Conservation (phyloP, 1,140 invertebrate species). For the Stratiolaelaps scimitus region DNA sequence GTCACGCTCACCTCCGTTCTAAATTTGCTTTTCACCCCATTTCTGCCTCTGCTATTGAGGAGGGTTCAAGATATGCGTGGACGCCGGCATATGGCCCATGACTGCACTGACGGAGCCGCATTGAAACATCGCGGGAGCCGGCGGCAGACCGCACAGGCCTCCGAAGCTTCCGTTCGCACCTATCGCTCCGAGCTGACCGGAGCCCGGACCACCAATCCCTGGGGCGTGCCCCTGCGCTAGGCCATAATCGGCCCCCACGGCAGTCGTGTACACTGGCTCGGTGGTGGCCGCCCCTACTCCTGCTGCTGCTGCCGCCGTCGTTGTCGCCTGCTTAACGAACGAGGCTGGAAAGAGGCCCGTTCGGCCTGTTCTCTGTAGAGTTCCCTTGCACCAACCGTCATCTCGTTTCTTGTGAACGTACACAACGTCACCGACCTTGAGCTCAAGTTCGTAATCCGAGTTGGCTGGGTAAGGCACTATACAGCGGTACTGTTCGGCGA, state of each 20-base stretch:
- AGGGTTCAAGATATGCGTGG: conserved; percentile 14
- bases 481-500: conserved; percentile 48
- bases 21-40: too few relatives aligned
- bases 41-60: not conserved
- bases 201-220: too few relatives aligned
- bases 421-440: conserved; percentile 77
- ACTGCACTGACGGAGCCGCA: not conserved
- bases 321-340: conserved; percentile 56
- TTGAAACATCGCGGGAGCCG: conserved; percentile 22
- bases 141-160: not conserved
- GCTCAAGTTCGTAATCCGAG: conserved; percentile 75
- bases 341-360: conserved; percentile 84
- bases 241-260: too few relatives aligned
- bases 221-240: too few relatives aligned
- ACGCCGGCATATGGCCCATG: not conserved
- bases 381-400: conserved; percentile 91
- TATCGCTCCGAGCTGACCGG: too few relatives aligned
- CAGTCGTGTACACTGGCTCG: not conserved
- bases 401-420: conserved; percentile 80
- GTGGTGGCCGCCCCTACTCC: not conserved
- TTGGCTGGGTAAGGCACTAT: conserved; percentile 89
- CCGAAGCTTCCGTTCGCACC: too few relatives aligned
- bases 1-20: too few relatives aligned
- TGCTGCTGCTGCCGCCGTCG: conserved; percentile 34
- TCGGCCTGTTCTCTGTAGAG: conserved; percentile 69